Evolutionary conservation across 1,140 invertebrate species (phyloP).

Genomic region (Araneus ventricosus): DNA sequence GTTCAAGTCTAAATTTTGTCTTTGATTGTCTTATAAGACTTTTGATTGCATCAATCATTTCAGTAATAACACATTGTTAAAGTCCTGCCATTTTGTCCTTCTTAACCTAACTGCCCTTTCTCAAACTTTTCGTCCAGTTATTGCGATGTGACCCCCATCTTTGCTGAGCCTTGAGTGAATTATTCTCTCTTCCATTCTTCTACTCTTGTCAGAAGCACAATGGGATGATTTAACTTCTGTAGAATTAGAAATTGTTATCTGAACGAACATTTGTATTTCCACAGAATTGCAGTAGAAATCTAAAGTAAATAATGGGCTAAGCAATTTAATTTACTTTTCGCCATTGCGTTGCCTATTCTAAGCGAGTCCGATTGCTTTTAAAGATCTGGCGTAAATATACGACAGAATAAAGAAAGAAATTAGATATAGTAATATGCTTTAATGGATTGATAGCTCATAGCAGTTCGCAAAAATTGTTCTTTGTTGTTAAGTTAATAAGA

Average conservation of each 20-base stretch:
- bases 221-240: neutral
- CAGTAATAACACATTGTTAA: neutral
- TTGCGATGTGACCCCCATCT: conserved; percentile 16
- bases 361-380: no score
- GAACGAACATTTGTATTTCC: neutral
- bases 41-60: neutral
- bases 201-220: conserved; percentile 19
- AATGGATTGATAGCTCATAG: no score
- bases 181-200: neutral
- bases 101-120: neutral
- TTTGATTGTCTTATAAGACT: neutral
- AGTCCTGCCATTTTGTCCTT: neutral
- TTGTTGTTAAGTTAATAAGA: no score
- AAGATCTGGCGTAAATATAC: no score
- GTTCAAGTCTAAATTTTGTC: no score
- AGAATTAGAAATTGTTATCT: conserved; percentile 38
- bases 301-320: conserved; percentile 12
- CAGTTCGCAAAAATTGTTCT: no score
- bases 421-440: no score
- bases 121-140: neutral
- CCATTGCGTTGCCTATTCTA: no score
- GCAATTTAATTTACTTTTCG: conserved; percentile 10
- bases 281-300: neutral
- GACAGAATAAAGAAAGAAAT: no score
- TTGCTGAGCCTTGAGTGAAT: neutral